phyloP scores from a whole-genome alignment of 2,888 invertebrate genomes.

The Catocala nupta region DNA sequence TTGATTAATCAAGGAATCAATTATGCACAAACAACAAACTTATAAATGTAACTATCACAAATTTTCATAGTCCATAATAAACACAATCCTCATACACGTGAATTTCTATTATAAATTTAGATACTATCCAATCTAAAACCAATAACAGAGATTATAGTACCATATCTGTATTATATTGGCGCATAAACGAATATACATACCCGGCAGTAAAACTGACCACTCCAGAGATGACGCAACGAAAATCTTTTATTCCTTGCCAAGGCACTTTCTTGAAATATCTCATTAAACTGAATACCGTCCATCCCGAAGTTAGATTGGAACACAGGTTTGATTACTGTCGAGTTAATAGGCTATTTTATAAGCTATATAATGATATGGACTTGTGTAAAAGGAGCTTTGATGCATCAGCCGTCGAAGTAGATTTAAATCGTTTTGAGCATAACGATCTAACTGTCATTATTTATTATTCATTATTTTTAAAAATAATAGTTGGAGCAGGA shows the following conservation, averaged over 20 bases:
- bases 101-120: too few relatives aligned
- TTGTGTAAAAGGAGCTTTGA: constrained; percentile 8
- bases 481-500: too few relatives aligned
- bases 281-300: constrained; percentile 73
- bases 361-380: constrained; percentile 16
- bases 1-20: too few relatives aligned
- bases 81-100: too few relatives aligned
- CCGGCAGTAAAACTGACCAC: background rate
- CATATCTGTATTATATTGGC: background rate
- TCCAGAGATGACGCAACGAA: constrained; percentile 12
- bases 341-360: constrained; percentile 77
- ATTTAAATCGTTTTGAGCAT: too few relatives aligned
- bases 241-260: constrained; percentile 23
- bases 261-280: constrained; percentile 70
- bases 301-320: constrained; percentile 77
- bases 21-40: too few relatives aligned
- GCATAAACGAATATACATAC: background rate
- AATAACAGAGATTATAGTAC: background rate
- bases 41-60: too few relatives aligned
- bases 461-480: too few relatives aligned
- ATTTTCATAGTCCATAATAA: too few relatives aligned
- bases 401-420: background rate
- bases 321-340: constrained; percentile 65
- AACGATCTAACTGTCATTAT: too few relatives aligned
- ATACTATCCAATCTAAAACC: too few relatives aligned